Conservation (phyloP, 2,888 invertebrate genomes). For the Zele albiditarsus region DNA sequence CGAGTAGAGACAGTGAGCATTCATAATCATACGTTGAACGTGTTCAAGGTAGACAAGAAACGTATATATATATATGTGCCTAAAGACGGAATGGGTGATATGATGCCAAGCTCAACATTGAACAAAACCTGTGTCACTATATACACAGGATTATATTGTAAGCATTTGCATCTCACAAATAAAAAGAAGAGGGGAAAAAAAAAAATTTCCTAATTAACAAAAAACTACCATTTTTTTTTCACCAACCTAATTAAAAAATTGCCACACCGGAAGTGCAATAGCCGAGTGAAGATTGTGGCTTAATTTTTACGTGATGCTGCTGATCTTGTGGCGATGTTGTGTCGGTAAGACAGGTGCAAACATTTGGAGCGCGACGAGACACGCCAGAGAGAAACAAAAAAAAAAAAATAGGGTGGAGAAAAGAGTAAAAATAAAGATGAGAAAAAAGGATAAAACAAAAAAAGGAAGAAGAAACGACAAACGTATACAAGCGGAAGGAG, state of each 20-base stretch:
- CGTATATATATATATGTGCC: not conserved
- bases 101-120: not conserved
- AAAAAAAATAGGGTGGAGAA: slow-evolving; percentile 19
- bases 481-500: slow-evolving; percentile 38
- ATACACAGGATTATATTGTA: slow-evolving; percentile 18
- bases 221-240: slow-evolving; percentile 23
- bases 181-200: not conserved
- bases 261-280: slow-evolving; percentile 3
- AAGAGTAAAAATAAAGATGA: not conserved
- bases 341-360: slow-evolving; percentile 37
- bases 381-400: slow-evolving; percentile 11
- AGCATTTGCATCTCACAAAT: not conserved
- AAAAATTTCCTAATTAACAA: slow-evolving; percentile 19
- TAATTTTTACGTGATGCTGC: slow-evolving; percentile 13
- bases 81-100: not conserved
- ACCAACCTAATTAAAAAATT: slow-evolving; percentile 3
- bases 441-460: slow-evolving; percentile 9
- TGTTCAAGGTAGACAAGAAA: slow-evolving; percentile 33
- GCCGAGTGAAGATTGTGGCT: slow-evolving; percentile 21
- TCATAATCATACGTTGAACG: slow-evolving; percentile 20
- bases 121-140: slow-evolving; percentile 9
- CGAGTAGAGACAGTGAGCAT: slow-evolving; percentile 19
- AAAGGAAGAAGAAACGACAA: slow-evolving; percentile 20
- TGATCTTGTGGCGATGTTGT: slow-evolving; percentile 15
- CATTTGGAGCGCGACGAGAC: slow-evolving; percentile 38